These are phyloP conservation scores for Pantherophis alleghaniensis DNA, from an alignment of 2,797 vertebrate species.

Conservation along the genomic window DNA sequence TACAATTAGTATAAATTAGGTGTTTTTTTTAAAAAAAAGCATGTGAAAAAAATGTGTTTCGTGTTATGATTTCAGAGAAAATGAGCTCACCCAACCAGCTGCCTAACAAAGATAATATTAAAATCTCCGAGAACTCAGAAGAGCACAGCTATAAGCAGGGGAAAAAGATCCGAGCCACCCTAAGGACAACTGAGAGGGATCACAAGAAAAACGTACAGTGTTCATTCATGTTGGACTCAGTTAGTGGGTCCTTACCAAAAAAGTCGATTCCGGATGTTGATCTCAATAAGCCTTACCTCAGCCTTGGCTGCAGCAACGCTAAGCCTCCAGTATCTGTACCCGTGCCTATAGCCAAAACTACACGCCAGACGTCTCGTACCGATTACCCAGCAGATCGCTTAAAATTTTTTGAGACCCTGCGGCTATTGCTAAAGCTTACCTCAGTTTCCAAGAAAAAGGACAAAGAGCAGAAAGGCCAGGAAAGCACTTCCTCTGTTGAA, in stretches of 20 bases:
- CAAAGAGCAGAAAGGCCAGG: constrained; percentile 92
- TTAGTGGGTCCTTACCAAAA: constrained; percentile 85
- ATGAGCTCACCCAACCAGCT: constrained; percentile 70
- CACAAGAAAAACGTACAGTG: constrained; percentile 92
- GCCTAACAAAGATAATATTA: constrained; percentile 77
- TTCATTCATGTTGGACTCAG: constrained; percentile 91
- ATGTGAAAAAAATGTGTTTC: constrained; percentile 21
- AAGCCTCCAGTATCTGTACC: constrained; percentile 92
- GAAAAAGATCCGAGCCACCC: constrained; percentile 85
- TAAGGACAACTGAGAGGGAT: constrained; percentile 89
- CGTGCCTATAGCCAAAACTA: constrained; percentile 84
- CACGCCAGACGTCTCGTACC: constrained; percentile 94
- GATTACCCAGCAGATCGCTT: constrained; percentile 96
- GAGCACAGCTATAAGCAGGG: constrained; percentile 89
- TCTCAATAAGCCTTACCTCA: constrained; percentile 97
- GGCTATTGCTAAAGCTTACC: constrained; percentile 96
- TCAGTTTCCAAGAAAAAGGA: constrained; percentile 99
- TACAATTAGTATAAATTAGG: background rate
- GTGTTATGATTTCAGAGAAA: constrained; percentile 72
- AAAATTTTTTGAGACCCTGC: constrained; percentile 97
- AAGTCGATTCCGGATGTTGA: constrained; percentile 86
- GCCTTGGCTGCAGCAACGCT: constrained; percentile 90
- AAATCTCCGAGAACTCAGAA: constrained; percentile 76
- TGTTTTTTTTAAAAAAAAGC: background rate
- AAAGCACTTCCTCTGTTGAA: constrained; percentile 89